Evolutionary conservation across 2,888 invertebrate species (phyloP), one percentile per base, ranked within the genome.

Genomic region (Linnaemya vulpina): DNA sequence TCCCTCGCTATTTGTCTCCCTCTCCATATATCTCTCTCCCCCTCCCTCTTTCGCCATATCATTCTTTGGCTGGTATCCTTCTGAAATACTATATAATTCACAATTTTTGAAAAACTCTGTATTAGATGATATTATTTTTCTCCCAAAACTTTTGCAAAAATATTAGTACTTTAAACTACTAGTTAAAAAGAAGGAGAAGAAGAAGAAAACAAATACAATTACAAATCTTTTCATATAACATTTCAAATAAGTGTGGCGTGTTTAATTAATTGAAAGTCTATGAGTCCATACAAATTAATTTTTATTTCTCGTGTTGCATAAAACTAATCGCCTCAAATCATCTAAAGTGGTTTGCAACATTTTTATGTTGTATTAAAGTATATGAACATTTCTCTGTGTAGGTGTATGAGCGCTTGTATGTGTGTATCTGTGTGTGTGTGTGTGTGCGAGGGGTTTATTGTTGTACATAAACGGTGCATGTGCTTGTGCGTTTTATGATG

Each of bases 301-400:
- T 73, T 79, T 30, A 55, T 53, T 49, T 71, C 76, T 71, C 82
- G 82, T 71, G 68, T 75, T 85, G 78, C 75, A 82, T 67, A 71
- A 75, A 82, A 82, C 78, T 82, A 85, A 85, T 85, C 85, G 81
- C 70, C 75, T 82, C 70, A 85, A 82, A 82, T 82, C 78, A 75
- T 82, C 85, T 71, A 82, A 85, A 85, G 78, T 82, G 85, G 77
- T 85, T 82, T 70, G 75, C 74, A 78, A 82, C 78, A 78, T 78
- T 82, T 75, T 82, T 71, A 65, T 65, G 20, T 55, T 25, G 40
- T 20, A 10, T 30, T 51, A 35, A 35, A 35, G 13, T 73, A 17
- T 73, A 15, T 35, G 10, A 22, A 10, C 13, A 0, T 70, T 8
- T 30, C 3, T 30, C 5, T 74, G 9, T 17, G 15, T 73, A n/a